Base-by-base conservation (phyloP, 2,797 vertebrate genomes). In the Bucorvus abyssinicus region DNA sequence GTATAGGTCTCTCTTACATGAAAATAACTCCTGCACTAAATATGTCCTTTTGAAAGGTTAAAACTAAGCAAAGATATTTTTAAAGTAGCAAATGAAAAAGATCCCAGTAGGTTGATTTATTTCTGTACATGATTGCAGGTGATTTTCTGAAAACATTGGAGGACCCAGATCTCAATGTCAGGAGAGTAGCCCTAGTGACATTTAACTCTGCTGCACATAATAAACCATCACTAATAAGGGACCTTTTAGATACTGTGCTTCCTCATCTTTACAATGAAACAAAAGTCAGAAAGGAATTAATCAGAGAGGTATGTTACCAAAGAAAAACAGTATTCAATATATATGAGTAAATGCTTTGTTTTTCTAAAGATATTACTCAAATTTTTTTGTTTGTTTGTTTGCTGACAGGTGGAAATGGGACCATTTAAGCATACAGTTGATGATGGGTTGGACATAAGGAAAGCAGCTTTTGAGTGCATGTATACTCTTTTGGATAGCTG, bases 391-490 rank as follows among this genome's bases (percentile, higher is more conserved):
- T 93, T 40, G 90, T 90, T 84, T 83, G 21, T 92, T 87, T 8
- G 4, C 84, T 92, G 67, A 90, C 97, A 99, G 99, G 99, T 99
- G 96, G 99, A 99, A 97, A 99, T 99, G 99, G 98, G 99, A 90
- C 98, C 98, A 34, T 99, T 99, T 97, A 99, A 99, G 89, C 99
- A 99, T 95, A 99, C 99, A 10, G 98, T 99, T 88, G 99, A 99
- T 91, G 99, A 99, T 32, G 98, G 99, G 6, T 90, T 99, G 95
- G 98, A 99, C 96, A 98, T 99, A 85, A 97, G 99, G 96, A 99
- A 99, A 97, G 98, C 99, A 83, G 98, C 99, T 86, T 99, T 99
- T 95, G 99, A 99, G 95, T 99, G 99, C 96, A 99, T 99, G 99
- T 99, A 99, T 83, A 99, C 99, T 55, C 98, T 99, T 61, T 94